phyloP scores from a whole-genome alignment of 2,888 invertebrate species.

The Agriopis marginaria region DNA sequence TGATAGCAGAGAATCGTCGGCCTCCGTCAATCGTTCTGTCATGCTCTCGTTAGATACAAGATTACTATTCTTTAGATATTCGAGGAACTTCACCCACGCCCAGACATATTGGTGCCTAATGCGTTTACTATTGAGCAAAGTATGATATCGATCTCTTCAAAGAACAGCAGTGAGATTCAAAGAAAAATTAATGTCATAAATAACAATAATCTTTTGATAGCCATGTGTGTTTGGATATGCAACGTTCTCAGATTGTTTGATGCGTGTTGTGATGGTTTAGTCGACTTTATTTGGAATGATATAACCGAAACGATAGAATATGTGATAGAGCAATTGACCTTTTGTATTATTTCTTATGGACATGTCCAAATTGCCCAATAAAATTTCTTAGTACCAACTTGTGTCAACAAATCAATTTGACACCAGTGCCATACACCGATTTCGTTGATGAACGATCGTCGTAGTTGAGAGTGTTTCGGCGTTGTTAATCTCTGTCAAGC shows the following conservation, averaged over 20 bases:
- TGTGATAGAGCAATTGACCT: too few relatives aligned
- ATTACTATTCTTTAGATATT: slow-evolving; percentile 52
- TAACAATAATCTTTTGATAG: slow-evolving; percentile 50
- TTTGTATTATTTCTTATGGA: too few relatives aligned
- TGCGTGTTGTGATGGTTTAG: slow-evolving; percentile 9
- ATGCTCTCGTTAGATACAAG: slow-evolving; percentile 63
- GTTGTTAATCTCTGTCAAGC: too few relatives aligned
- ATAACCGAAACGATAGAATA: not conserved
- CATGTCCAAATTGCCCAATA: too few relatives aligned
- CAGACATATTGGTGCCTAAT: slow-evolving; percentile 70
- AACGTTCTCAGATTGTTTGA: slow-evolving; percentile 16
- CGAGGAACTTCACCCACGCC: slow-evolving; percentile 72
- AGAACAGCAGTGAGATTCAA: slow-evolving; percentile 58
- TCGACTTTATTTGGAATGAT: slow-evolving; percentile 10
- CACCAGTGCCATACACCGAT: too few relatives aligned
- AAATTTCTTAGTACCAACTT: too few relatives aligned
- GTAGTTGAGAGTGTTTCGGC: too few relatives aligned
- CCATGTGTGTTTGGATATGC: slow-evolving; percentile 28
- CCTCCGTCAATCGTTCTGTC: slow-evolving; percentile 67
- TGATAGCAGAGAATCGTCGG: slow-evolving; percentile 63
- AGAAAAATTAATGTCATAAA: slow-evolving; percentile 66
- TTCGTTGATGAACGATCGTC: too few relatives aligned
- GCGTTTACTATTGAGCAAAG: slow-evolving; percentile 71
- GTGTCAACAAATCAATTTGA: too few relatives aligned
- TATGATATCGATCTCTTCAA: slow-evolving; percentile 75